Conservation (phyloP, 2,888 invertebrate species). For the Biston stratarius region DNA sequence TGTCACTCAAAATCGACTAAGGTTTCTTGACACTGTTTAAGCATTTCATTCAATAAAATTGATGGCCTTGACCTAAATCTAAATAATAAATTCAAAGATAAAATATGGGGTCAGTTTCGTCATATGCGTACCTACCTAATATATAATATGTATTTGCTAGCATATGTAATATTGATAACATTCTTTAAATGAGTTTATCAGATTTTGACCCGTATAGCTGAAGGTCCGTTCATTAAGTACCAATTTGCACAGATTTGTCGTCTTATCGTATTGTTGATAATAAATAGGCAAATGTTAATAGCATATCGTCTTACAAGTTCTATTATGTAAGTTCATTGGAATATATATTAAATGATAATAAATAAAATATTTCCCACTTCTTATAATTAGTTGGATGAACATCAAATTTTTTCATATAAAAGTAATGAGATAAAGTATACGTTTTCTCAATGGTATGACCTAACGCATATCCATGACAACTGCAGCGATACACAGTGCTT, state of each 20-base stretch:
- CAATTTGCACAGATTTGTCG: conserved; percentile 31
- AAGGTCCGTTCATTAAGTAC: conserved; percentile 13
- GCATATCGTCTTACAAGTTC: conserved; percentile 13
- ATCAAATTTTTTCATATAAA: too few species aligned
- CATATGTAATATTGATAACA: conserved; percentile 42
- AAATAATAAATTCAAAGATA: conserved; percentile 34
- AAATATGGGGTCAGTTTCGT: conserved; percentile 43
- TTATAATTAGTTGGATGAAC: neutral
- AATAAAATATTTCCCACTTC: neutral
- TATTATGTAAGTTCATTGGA: conserved; percentile 32
- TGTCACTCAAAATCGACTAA: neutral
- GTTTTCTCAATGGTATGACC: too few species aligned
- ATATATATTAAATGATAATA: conserved; percentile 6
- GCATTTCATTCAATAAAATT: conserved; percentile 1
- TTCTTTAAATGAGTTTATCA: conserved; percentile 41
- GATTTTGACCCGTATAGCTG: conserved; percentile 40
- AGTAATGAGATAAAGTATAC: too few species aligned
- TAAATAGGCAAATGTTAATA: conserved; percentile 30
- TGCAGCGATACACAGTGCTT: too few species aligned
- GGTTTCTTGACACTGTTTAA: neutral
- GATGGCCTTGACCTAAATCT: conserved; percentile 49
- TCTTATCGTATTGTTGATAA: conserved; percentile 36
- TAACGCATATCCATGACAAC: too few species aligned
- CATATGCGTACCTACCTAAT: conserved; percentile 31
- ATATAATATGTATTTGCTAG: conserved; percentile 32